Conservation (phyloP, 2,113 vertebrate genomes). For the Hippocampus comes region DNA sequence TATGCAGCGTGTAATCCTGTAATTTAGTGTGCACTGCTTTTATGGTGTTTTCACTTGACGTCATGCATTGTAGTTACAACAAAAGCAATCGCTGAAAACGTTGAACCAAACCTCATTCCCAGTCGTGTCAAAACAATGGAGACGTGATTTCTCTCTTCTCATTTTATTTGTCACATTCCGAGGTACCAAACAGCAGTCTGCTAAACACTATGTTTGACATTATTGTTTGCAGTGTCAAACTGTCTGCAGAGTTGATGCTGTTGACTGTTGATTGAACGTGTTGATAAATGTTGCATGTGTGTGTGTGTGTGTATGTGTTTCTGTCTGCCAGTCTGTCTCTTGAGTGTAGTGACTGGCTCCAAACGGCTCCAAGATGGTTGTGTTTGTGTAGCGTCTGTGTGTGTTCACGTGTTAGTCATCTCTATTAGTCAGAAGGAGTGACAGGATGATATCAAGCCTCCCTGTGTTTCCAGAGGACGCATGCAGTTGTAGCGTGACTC, state of each 20-base stretch:
- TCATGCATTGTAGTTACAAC: too few relatives aligned
- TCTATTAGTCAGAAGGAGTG: slow-evolving; percentile 51
- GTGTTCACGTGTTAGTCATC: slow-evolving; percentile 51
- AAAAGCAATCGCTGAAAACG: too few relatives aligned
- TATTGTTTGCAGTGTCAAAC: slow-evolving; percentile 10
- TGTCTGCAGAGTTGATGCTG: slow-evolving; percentile 23
- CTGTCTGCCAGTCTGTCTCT: slow-evolving; percentile 18
- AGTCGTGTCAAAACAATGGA: background rate
- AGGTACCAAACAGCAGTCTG: background rate
- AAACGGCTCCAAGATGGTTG: slow-evolving; percentile 38
- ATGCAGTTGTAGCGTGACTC: slow-evolving; percentile 57
- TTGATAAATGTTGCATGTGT: slow-evolving; percentile 36
- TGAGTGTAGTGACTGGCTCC: slow-evolving; percentile 29
- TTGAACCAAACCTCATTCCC: too few relatives aligned
- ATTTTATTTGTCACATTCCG: background rate
- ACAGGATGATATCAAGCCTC: slow-evolving; percentile 45
- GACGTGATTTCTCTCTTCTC: background rate
- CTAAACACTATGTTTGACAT: background rate
- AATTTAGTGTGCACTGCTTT: too few relatives aligned
- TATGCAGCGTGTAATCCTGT: too few relatives aligned
- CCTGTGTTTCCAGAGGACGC: slow-evolving; percentile 55
- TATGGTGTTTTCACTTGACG: too few relatives aligned
- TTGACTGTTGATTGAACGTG: slow-evolving; percentile 23
- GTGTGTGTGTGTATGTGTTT: background rate
- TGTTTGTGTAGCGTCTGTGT: slow-evolving; percentile 27